These are phyloP conservation scores for Dione juno DNA, from an alignment of 2,888 invertebrate species.

Conservation along the genomic window DNA sequence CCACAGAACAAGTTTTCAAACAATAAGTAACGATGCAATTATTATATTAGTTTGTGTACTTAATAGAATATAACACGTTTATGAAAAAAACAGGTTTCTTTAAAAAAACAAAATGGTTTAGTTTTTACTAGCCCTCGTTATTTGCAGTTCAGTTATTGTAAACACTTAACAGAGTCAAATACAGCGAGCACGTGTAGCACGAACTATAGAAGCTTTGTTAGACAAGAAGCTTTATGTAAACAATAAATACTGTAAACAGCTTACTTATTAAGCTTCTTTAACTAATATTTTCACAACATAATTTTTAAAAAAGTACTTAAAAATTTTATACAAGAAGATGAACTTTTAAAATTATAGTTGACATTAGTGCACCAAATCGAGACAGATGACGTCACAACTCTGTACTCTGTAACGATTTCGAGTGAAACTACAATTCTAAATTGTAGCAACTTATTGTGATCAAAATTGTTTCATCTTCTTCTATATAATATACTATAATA, in stretches of 20 bases:
- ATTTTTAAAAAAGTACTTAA: too few species aligned
- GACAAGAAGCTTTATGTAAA: not conserved
- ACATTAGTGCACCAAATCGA: too few species aligned
- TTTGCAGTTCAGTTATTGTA: not conserved
- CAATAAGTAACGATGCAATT: slow-evolving; percentile 2
- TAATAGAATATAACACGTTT: slow-evolving; percentile 7
- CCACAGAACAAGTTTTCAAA: not conserved
- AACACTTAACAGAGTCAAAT: not conserved
- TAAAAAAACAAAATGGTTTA: not conserved
- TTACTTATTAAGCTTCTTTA: not conserved
- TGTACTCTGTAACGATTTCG: too few species aligned
- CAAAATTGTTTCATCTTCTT: too few species aligned
- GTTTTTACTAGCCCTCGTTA: not conserved
- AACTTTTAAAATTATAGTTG: too few species aligned
- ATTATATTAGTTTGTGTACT: slow-evolving; percentile 10
- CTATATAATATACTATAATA: too few species aligned
- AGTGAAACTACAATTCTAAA: too few species aligned
- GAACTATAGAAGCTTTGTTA: not conserved
- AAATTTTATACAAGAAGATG: too few species aligned
- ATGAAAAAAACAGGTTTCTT: slow-evolving; percentile 29
- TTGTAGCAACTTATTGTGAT: too few species aligned
- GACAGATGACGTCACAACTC: too few species aligned
- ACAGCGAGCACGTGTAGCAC: slow-evolving; percentile 4
- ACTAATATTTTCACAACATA: too few species aligned
- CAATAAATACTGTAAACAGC: not conserved